Conservation (phyloP, 2,888 invertebrate species). For the Dasysyrphus albostriatus region DNA sequence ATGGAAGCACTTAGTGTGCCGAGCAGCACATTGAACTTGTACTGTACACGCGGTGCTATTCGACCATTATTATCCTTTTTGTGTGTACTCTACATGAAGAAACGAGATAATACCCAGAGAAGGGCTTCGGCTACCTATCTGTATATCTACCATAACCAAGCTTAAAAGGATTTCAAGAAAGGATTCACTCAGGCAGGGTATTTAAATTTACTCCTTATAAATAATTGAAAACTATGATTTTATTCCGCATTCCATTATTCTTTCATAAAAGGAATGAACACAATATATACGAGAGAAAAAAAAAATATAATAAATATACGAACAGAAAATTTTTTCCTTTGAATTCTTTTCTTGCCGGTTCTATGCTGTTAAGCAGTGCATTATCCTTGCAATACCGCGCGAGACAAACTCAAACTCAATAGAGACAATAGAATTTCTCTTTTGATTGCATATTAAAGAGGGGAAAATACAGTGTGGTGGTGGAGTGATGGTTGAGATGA, state of each 20-base stretch:
- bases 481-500: conserved; percentile 38
- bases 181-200: conserved; percentile 60
- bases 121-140: conserved; percentile 29
- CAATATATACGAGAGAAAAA: conserved; percentile 1
- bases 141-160: conserved; percentile 11
- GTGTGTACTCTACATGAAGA: conserved; percentile 28
- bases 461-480: neutral
- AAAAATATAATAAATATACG: neutral
- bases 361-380: conserved; percentile 41
- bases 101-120: conserved; percentile 29
- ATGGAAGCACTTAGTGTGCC: conserved; percentile 57
- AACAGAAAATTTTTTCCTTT: conserved; percentile 8
- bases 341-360: conserved; percentile 29
- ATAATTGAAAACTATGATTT: conserved; percentile 75
- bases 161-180: conserved; percentile 56
- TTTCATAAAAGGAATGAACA: conserved; percentile 12
- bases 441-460: conserved; percentile 60
- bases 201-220: conserved; percentile 73
- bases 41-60: conserved; percentile 42
- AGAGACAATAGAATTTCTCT: conserved; percentile 52
- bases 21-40: conserved; percentile 70
- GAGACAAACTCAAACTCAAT: conserved; percentile 52
- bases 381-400: conserved; percentile 59
- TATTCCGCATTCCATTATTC: conserved; percentile 49
- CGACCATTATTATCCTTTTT: conserved; percentile 61